These are phyloP conservation scores for Apoda limacodes DNA, from an alignment of 2,888 invertebrate species.

Conservation along the genomic window DNA sequence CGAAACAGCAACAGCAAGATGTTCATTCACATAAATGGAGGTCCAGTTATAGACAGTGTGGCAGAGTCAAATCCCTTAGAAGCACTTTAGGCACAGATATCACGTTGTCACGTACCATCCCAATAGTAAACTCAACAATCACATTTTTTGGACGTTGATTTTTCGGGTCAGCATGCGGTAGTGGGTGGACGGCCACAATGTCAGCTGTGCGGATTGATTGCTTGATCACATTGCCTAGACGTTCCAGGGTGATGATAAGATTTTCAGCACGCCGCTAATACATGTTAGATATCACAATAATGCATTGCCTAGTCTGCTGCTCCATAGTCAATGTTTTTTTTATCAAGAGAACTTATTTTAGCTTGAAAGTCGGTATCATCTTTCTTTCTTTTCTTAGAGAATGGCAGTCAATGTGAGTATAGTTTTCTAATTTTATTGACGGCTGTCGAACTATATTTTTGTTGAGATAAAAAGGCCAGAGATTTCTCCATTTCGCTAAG, in stretches of 20 bases:
- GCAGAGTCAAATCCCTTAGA: slow-evolving; percentile 1
- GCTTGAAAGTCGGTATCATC: background rate
- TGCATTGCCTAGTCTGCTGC: slow-evolving; percentile 4
- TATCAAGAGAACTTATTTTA: background rate
- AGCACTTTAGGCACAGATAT: background rate
- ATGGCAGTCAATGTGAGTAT: too few relatives aligned
- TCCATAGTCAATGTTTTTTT: slow-evolving; percentile 2
- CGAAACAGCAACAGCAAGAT: too few relatives aligned
- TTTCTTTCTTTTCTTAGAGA: too few relatives aligned
- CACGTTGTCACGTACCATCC: slow-evolving; percentile 3
- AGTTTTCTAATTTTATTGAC: too few relatives aligned
- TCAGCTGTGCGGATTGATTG: slow-evolving; percentile 1
- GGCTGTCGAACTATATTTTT: slow-evolving; percentile 2
- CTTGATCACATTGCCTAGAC: slow-evolving; percentile 1
- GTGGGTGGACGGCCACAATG: background rate
- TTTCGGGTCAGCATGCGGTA: slow-evolving; percentile 1
- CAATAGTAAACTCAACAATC: slow-evolving; percentile 3
- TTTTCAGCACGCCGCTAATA: slow-evolving; percentile 4
- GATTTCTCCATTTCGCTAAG: slow-evolving; percentile 4
- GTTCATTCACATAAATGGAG: too few relatives aligned
- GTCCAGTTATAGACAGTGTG: background rate
- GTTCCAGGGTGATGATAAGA: background rate
- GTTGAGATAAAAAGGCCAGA: slow-evolving; percentile 2
- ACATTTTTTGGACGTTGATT: slow-evolving; percentile 2
- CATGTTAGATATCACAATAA: slow-evolving; percentile 4